Base-by-base conservation (phyloP, 2,113 vertebrate species). In the Archocentrus centrarchus region DNA sequence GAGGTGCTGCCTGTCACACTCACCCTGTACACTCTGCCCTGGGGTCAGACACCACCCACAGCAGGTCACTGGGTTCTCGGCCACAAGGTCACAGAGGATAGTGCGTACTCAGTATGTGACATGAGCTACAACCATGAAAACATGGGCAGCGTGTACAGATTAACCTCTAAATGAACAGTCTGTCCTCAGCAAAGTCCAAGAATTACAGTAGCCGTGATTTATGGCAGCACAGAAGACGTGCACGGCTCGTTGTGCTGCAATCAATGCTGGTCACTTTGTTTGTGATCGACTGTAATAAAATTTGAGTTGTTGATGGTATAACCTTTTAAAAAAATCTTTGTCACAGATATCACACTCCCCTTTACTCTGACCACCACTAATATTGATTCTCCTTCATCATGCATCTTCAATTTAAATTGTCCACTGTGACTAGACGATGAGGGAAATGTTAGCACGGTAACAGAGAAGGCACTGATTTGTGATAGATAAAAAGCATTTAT, bases 401-500 rank as follows among this genome's bases (percentile, higher is more conserved):
- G 64, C 66, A 41, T 91, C 87, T 89, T 90, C 77, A 81, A 84
- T 84, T 86, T 87, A 83, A 92, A 91, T 86, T 64, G 86, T 81
- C 77, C 35, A 39, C 68, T 77, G 88, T 11, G 84, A 84, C 87
- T 53, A 64, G 59, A 87, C 77, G 81, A 87, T 84, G 86, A 86
- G 87, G 83, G 86, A 93, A 94, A 89, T 88, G 91, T 93, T 89
- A 91, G 89, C 85, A 60, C 30, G 41, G 88, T 80, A 88, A 92
- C 90, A 81, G 88, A 59, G 77, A 82, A 60, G 81, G 82, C 93
- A 95, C 93, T 87, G 93, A 95, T 94, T 90, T 81, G 81, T 83
- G 93, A 94, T 86, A 90, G 89, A 91, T 91, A 92, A 91, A 92
- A 93, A 75, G 80, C 77, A 86, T 94, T 94, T 82, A 91, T 92